Percentiles rank a stretch among this genome's conserved stretches.
These are phyloP conservation scores for Pipra filicauda DNA, from an alignment of 2,113 vertebrate species.

Conservation along the genomic window DNA sequence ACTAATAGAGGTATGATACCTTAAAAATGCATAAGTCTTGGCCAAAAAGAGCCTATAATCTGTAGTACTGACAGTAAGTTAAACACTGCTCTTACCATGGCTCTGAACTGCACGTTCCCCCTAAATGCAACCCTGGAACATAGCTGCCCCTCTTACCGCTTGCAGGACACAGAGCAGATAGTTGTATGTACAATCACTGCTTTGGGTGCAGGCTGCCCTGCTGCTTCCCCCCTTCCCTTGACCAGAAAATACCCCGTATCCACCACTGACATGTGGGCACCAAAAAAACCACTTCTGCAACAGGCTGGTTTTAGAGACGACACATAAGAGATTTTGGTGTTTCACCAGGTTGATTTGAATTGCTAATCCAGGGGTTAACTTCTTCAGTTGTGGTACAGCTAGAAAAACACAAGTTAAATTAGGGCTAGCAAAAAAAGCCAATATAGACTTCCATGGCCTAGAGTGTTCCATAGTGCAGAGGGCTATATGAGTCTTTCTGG, in stretches of 20 bases:
- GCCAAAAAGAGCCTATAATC: not conserved
- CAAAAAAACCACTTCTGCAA: not conserved
- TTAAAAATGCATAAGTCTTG: not conserved
- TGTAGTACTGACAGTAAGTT: not conserved
- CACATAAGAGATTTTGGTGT: accelerated
- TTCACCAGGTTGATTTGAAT: not conserved
- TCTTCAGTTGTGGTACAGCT: not conserved
- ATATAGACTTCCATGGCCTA: not conserved
- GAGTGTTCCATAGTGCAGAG: not conserved
- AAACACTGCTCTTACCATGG: not conserved
- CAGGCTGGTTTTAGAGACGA: not conserved
- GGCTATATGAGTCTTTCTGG: not conserved
- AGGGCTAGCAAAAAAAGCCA: not conserved
- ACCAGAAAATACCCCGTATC: not conserved
- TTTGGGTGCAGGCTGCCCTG: not conserved
- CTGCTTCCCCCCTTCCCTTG: not conserved
- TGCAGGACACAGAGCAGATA: not conserved
- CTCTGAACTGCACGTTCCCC: not conserved
- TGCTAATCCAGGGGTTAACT: not conserved
- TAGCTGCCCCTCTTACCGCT: not conserved
- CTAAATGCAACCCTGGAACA: not conserved
- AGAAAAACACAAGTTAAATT: not conserved
- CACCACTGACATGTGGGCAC: accelerated
- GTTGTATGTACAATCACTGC: not conserved
- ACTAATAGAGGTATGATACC: not conserved